Evolutionary conservation across 2,888 invertebrate genomes (phyloP).

Genomic region (Microplitis manilae): DNA sequence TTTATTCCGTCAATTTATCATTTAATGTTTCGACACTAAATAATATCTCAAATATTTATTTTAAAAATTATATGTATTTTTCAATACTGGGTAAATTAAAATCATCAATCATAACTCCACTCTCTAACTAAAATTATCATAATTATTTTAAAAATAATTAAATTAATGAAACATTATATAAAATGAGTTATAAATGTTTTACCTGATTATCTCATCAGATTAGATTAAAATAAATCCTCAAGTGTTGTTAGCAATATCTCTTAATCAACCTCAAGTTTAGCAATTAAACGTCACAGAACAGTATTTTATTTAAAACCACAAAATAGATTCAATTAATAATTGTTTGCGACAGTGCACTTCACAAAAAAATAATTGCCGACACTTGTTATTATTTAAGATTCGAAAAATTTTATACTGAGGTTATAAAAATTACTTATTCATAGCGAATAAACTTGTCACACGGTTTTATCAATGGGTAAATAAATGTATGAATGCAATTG

Average conservation of each 20-base stretch:
- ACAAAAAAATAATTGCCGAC: conserved; percentile 2
- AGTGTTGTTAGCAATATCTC: conserved; percentile 1
- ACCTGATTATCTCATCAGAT: conserved; percentile 53
- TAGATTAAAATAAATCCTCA: conserved; percentile 48
- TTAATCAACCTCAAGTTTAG: conserved; percentile 7
- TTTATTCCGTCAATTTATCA: neutral
- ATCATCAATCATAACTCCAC: neutral
- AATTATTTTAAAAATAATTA: neutral
- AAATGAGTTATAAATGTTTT: conserved; percentile 43
- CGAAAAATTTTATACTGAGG: neutral
- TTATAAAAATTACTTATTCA: neutral
- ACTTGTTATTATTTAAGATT: neutral
- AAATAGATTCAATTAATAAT: neutral
- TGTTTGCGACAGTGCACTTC: neutral
- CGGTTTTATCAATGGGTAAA: neutral
- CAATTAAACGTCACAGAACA: neutral
- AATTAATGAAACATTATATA: neutral
- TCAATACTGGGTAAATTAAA: neutral
- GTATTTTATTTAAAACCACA: neutral
- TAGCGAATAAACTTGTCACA: neutral
- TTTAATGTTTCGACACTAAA: neutral
- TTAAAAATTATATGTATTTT: neutral
- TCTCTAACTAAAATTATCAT: neutral
- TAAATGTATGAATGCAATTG: neutral
- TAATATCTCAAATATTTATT: conserved; percentile 22